A percentile compares a stretch with the other conserved stretches of the same genome.
These are phyloP conservation scores for Felis chaus DNA, from an alignment of 2,113 vertebrate genomes.

Conservation along the genomic window DNA sequence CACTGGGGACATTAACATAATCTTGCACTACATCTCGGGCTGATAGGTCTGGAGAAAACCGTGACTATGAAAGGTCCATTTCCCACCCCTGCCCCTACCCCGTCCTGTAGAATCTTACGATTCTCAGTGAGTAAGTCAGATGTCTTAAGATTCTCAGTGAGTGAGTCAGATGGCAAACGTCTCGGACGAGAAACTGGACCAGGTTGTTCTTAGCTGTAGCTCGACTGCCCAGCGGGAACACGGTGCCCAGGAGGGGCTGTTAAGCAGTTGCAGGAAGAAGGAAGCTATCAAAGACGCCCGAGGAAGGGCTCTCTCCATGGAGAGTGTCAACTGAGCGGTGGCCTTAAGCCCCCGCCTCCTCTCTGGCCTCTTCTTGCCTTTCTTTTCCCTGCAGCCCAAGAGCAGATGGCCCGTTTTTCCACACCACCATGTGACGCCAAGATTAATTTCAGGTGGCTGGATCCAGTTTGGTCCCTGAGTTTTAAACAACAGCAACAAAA, in stretches of 20 bases:
- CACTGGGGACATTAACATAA: too few relatives aligned
- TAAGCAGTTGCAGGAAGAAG: neutral
- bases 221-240: neutral
- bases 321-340: rapidly evolving
- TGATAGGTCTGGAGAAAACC: neutral
- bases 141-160: neutral
- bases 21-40: neutral
- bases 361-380: neutral
- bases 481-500: too few relatives aligned
- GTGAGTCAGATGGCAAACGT: neutral
- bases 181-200: too few relatives aligned
- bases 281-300: rapidly evolving
- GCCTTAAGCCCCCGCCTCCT: rapidly evolving
- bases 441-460: slow-evolving; percentile 56
- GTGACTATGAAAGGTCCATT: neutral
- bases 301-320: rapidly evolving
- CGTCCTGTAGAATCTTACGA: neutral
- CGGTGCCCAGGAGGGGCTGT: rapidly evolving
- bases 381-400: rapidly evolving
- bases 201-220: rapidly evolving
- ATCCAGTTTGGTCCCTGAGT: slow-evolving; percentile 50
- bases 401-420: neutral
- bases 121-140: neutral
- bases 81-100: too few relatives aligned
- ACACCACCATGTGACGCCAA: rapidly evolving